phyloP scores from a whole-genome alignment of 2,888 invertebrate genomes.

The Bembecia ichneumoniformis region DNA sequence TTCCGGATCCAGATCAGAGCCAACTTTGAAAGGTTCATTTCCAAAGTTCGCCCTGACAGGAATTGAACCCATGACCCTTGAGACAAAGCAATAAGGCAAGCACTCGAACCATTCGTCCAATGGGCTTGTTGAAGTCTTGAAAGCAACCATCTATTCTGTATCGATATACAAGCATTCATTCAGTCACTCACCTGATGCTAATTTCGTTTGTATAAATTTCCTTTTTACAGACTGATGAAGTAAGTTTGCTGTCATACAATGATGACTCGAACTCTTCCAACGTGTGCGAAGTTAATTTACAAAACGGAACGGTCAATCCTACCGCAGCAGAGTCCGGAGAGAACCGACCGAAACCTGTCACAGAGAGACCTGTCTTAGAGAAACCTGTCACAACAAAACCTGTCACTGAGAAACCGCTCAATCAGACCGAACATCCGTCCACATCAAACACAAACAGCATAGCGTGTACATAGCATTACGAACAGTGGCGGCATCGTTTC shows the following conservation, averaged over 20 bases:
- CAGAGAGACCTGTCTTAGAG: slow-evolving; percentile 15
- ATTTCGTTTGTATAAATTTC: too few relatives aligned
- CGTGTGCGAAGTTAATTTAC: slow-evolving; percentile 49
- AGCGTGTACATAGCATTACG: slow-evolving; percentile 63
- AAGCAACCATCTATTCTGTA: too few relatives aligned
- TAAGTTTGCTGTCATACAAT: slow-evolving; percentile 53
- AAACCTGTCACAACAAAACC: slow-evolving; percentile 16
- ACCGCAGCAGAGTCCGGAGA: slow-evolving; percentile 12
- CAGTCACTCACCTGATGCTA: too few relatives aligned
- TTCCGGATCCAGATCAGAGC: too few relatives aligned
- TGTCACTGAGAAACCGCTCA: slow-evolving; percentile 18
- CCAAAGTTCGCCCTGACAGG: too few relatives aligned
- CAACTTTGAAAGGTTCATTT: too few relatives aligned
- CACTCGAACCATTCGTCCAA: too few relatives aligned
- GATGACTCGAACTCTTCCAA: slow-evolving; percentile 65
- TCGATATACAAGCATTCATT: too few relatives aligned
- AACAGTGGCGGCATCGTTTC: slow-evolving; percentile 55
- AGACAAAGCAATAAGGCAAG: too few relatives aligned
- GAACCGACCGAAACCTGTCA: slow-evolving; percentile 12
- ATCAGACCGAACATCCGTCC: slow-evolving; percentile 26
- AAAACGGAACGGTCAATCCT: slow-evolving; percentile 24
- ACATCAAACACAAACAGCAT: slow-evolving; percentile 45
- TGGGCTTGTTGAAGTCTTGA: too few relatives aligned
- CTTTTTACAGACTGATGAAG: slow-evolving; percentile 48
- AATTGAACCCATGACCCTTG: too few relatives aligned